These are phyloP conservation scores for Cardiocondyla obscurior DNA, from an alignment of 1,140 invertebrate genomes.

Conservation along the genomic window DNA sequence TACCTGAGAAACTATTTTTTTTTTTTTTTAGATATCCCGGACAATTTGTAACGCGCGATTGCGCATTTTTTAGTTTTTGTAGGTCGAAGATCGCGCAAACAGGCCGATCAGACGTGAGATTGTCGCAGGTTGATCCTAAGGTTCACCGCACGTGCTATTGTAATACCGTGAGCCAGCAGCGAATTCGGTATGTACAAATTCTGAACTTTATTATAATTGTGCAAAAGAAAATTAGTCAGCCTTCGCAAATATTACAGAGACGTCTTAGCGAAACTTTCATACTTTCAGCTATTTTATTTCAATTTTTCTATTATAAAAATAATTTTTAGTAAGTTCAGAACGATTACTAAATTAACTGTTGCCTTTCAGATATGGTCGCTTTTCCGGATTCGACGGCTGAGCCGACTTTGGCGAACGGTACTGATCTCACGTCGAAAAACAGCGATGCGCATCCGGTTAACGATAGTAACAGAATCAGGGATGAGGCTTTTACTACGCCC, in stretches of 20 bases:
- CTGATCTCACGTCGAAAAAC: conserved; percentile 55
- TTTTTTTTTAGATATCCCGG: background rate
- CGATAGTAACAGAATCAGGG: background rate
- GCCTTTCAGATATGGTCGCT: conserved; percentile 80
- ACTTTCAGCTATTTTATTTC: background rate
- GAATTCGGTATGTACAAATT: conserved; percentile 61
- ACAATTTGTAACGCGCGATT: background rate
- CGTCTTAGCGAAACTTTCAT: background rate
- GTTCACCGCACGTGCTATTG: conserved; percentile 22
- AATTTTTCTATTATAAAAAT: background rate
- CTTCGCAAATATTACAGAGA: background rate
- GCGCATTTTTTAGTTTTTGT: conserved; percentile 67
- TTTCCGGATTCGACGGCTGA: conserved; percentile 77
- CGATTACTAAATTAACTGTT: no score
- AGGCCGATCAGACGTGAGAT: conserved; percentile 81
- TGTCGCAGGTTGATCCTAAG: conserved; percentile 81
- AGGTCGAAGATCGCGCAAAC: conserved; percentile 80
- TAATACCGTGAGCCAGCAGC: conserved; percentile 45
- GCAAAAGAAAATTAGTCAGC: background rate
- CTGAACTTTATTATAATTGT: background rate
- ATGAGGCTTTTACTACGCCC: conserved; percentile 51
- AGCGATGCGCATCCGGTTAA: conserved; percentile 49
- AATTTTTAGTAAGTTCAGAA: no score
- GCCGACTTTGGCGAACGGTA: conserved; percentile 70
- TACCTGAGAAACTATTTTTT: background rate